Conservation (phyloP, 2,797 vertebrate species). For the Leptodactylus fallax region DNA sequence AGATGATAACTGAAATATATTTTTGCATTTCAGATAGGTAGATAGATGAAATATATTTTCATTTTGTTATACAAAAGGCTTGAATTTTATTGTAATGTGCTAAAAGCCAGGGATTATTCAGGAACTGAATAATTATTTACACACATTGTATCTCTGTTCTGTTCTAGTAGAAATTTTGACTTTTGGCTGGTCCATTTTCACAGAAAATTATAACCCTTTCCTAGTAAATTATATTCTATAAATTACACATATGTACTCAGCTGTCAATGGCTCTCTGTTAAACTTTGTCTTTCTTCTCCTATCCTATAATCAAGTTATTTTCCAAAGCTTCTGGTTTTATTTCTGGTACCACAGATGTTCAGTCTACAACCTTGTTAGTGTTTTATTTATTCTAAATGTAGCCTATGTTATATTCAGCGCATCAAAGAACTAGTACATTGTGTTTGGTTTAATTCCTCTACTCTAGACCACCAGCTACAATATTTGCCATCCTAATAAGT, state of each 20-base stretch:
- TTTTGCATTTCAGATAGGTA: not conserved
- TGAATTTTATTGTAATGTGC: not conserved
- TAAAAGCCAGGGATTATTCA: not conserved
- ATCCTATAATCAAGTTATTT: conserved; percentile 61
- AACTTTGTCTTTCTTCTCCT: conserved; percentile 45
- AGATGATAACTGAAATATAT: not conserved
- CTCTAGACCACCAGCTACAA: not conserved
- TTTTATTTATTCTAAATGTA: conserved; percentile 57
- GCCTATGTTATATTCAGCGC: conserved; percentile 28
- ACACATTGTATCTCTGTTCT: conserved; percentile 30
- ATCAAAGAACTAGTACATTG: conserved; percentile 31
- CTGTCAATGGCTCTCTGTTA: conserved; percentile 55
- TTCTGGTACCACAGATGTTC: conserved; percentile 57
- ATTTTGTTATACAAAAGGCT: not conserved
- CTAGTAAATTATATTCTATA: conserved; percentile 56
- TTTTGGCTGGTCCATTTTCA: conserved; percentile 51
- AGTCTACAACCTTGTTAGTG: conserved; percentile 54
- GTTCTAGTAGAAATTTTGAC: conserved; percentile 41
- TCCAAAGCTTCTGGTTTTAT: conserved; percentile 52
- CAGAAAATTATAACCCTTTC: conserved; percentile 56
- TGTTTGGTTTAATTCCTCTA: conserved; percentile 25
- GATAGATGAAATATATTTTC: not conserved
- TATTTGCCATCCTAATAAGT: conserved; percentile 17
- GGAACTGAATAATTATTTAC: conserved; percentile 44
- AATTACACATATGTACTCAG: conserved; percentile 55